Conservation (phyloP, 2,797 vertebrate genomes). For the Gymnocypris eckloni region DNA sequence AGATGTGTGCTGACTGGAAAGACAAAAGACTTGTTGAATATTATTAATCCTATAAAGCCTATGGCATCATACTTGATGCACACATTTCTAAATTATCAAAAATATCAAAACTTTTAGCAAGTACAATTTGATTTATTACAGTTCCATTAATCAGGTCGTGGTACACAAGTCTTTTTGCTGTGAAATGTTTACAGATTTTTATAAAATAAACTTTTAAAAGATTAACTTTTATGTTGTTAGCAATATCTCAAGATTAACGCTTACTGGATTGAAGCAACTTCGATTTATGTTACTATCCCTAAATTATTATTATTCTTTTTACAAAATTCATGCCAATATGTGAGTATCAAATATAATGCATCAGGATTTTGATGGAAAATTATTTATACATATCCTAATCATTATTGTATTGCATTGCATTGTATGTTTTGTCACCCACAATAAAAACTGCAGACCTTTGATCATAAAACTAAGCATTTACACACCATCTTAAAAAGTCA, state of each 20-base stretch:
- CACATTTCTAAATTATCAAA: not conserved
- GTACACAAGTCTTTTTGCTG: not conserved
- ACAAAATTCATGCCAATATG: too few species aligned
- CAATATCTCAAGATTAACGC: not conserved
- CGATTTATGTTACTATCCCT: not conserved
- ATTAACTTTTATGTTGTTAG: not conserved
- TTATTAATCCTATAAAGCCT: not conserved
- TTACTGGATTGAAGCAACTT: not conserved
- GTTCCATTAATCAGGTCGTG: not conserved
- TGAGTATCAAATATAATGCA: not conserved
- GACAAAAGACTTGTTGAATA: not conserved
- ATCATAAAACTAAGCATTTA: not conserved
- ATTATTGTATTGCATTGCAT: not conserved
- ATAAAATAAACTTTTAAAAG: not conserved
- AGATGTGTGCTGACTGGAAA: not conserved
- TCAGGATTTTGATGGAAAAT: not conserved
- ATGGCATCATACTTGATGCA: not conserved
- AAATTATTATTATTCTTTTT: not conserved
- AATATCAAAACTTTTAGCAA: not conserved
- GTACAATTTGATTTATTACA: not conserved
- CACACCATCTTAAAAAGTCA: not conserved
- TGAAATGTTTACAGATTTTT: not conserved
- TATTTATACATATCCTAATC: not conserved
- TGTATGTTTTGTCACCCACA: not conserved
- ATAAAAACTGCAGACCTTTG: not conserved